Conservation (phyloP, 2,888 invertebrate species). For the Watsonalla binaria region DNA sequence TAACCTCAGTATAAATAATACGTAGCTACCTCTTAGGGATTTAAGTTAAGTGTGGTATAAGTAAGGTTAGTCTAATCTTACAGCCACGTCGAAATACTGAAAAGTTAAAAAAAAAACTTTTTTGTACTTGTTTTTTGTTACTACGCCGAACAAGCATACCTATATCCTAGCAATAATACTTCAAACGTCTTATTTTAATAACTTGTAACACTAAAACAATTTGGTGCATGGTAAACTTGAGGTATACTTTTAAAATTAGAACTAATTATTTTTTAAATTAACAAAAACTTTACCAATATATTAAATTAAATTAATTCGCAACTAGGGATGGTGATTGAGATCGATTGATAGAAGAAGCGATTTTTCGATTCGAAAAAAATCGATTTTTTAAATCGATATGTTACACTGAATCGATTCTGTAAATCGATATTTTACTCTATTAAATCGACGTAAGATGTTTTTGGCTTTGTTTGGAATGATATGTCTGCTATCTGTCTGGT, state of each 20-base stretch:
- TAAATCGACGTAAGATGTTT: no score
- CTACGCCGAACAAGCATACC: slow-evolving; percentile 26
- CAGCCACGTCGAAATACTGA: slow-evolving; percentile 22
- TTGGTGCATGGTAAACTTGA: slow-evolving; percentile 78
- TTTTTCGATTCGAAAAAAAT: no score
- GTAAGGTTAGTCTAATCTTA: neutral
- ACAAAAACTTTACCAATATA: slow-evolving; percentile 46
- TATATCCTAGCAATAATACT: slow-evolving; percentile 57
- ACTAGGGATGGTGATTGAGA: slow-evolving; percentile 15
- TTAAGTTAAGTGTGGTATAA: no score
- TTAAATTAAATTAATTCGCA: slow-evolving; percentile 50
- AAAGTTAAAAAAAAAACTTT: slow-evolving; percentile 11
- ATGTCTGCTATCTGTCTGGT: no score
- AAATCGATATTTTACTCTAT: no score
- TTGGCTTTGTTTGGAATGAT: no score
- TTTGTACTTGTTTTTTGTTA: slow-evolving; percentile 12
- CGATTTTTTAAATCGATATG: no score
- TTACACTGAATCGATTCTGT: no score
- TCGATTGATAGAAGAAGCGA: no score
- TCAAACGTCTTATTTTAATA: slow-evolving; percentile 40
- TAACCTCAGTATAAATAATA: no score
- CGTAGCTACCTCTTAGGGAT: no score
- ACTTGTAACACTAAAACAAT: slow-evolving; percentile 63
- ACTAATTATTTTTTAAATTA: slow-evolving; percentile 25
- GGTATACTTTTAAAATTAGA: slow-evolving; percentile 58